phyloP scores from a whole-genome alignment of 1,140 invertebrate species.

The Leptopilina boulardi region DNA sequence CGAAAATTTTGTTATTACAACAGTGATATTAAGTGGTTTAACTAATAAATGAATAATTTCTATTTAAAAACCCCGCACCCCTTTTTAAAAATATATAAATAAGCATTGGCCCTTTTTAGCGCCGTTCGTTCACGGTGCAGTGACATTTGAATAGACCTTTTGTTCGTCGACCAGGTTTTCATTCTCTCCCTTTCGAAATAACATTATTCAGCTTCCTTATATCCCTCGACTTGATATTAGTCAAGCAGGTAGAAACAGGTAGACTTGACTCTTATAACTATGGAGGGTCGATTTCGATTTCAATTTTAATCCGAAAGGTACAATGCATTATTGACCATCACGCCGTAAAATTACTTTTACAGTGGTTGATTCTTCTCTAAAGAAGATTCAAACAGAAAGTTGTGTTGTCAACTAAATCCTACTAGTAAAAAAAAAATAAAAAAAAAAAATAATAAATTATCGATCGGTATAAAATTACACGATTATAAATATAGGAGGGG shows the following conservation, averaged over 20 bases:
- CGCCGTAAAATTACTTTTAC: conserved; percentile 31
- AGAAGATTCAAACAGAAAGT: conserved; percentile 1
- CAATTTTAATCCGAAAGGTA: conserved; percentile 53
- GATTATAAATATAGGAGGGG: not conserved
- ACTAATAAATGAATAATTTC: not conserved
- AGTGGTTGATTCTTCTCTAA: not conserved
- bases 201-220: conserved; percentile 34
- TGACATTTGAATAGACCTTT: conserved; percentile 67
- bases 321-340: conserved; percentile 14
- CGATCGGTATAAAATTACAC: not conserved
- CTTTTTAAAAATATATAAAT: not conserved
- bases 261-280: conserved; percentile 31
- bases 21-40: not conserved
- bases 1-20: too few relatives aligned
- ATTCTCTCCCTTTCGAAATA: conserved; percentile 4
- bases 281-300: conserved; percentile 51
- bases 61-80: not conserved
- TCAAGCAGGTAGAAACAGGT: conserved; percentile 55
- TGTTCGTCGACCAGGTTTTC: conserved; percentile 50
- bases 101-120: conserved; percentile 41
- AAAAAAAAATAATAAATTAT: not conserved
- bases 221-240: conserved; percentile 41
- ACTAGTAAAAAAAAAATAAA: not conserved
- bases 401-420: conserved; percentile 8
- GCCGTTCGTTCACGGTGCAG: conserved; percentile 59